These are phyloP conservation scores for Cydia strobilella DNA, from an alignment of 1,140 invertebrate species.

Conservation along the genomic window DNA sequence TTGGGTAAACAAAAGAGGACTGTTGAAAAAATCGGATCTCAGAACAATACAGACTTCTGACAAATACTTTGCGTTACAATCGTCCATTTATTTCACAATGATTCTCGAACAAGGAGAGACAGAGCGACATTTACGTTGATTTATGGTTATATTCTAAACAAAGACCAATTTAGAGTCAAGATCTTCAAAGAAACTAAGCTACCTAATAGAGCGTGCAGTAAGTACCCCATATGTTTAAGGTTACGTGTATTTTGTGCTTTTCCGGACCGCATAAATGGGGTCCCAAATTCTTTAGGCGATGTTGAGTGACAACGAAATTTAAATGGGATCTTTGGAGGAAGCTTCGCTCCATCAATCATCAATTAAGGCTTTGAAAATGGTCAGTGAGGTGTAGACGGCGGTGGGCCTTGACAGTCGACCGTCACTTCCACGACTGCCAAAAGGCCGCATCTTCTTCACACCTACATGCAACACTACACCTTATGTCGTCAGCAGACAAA, in stretches of 20 bases:
- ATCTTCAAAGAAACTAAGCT: not conserved
- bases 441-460: constrained; percentile 46
- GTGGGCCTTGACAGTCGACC: constrained; percentile 34
- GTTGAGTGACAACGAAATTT: constrained; percentile 31
- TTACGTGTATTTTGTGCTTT: not conserved
- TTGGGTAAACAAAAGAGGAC: constrained; percentile 1
- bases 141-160: constrained; percentile 24
- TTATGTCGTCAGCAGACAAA: constrained; percentile 2
- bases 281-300: constrained; percentile 8
- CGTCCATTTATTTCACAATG: constrained; percentile 20
- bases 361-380: constrained; percentile 45
- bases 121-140: constrained; percentile 27
- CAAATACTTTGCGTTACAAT: constrained; percentile 13
- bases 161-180: constrained; percentile 23
- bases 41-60: constrained; percentile 19
- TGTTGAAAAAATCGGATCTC: constrained; percentile 17
- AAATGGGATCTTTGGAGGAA: constrained; percentile 31
- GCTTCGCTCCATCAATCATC: constrained; percentile 31
- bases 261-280: constrained; percentile 5
- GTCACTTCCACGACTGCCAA: constrained; percentile 42
- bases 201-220: not conserved
- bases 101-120: constrained; percentile 23
- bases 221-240: not conserved
- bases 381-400: constrained; percentile 42
- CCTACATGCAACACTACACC: constrained; percentile 33